Evolutionary conservation across 2,113 vertebrate genomes (phyloP).

Genomic region (Tenebrosternarchus preto): DNA sequence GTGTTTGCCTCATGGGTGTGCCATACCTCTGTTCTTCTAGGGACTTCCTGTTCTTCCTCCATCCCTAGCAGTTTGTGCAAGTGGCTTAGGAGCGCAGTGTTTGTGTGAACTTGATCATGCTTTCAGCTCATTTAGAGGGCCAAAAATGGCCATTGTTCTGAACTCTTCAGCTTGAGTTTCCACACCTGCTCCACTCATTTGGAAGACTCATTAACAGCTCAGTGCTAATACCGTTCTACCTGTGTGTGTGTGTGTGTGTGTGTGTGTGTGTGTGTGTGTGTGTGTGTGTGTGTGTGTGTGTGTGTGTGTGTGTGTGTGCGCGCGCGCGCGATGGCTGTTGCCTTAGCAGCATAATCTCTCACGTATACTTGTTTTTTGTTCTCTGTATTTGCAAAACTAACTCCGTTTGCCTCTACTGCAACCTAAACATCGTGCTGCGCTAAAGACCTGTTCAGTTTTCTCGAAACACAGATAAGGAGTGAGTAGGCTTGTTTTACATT

Average conservation of each 20-base stretch:
- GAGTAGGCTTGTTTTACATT: neutral
- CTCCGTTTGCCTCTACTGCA: neutral
- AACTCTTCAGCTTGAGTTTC: no score
- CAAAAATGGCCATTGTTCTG: neutral
- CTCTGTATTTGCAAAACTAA: slow-evolving; percentile 17
- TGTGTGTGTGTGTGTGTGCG: neutral
- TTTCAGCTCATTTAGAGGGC: neutral
- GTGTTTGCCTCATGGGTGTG: no score
- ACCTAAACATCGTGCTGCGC: neutral
- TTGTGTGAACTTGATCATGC: no score
- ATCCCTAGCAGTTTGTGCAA: no score
- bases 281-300: slow-evolving; percentile 13
- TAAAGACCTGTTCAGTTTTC: slow-evolving; percentile 14
- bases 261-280: neutral
- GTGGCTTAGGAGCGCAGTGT: no score
- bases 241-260: slow-evolving; percentile 14
- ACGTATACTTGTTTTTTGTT: neutral
- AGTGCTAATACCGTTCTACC: neutral
- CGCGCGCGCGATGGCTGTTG: no score
- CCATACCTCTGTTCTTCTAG: no score
- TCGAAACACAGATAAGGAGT: neutral
- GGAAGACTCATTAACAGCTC: neutral
- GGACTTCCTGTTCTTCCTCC: no score
- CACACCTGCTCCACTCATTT: neutral
- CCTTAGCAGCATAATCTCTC: slow-evolving; percentile 15